phyloP scores from a whole-genome alignment of 2,113 vertebrate species.

The Sylvia atricapilla region DNA sequence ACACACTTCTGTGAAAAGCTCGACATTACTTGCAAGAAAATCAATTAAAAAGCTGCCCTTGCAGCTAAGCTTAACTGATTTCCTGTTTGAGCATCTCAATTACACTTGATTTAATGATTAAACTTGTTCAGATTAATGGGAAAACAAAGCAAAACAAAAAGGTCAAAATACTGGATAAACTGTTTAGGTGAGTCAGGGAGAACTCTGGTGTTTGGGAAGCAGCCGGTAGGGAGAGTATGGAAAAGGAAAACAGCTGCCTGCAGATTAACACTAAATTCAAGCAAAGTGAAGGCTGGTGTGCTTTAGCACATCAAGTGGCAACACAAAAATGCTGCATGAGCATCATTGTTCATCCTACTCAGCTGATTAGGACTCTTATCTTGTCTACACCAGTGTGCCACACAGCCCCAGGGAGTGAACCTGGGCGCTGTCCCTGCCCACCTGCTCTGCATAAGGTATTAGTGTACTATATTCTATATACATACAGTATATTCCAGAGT shows the following conservation, averaged over 20 bases:
- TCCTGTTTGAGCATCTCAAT: neutral
- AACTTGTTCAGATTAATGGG: neutral
- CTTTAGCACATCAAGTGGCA: neutral
- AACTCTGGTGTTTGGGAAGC: neutral
- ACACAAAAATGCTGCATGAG: neutral
- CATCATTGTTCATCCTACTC: neutral
- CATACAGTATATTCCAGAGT: neutral
- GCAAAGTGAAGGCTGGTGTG: neutral
- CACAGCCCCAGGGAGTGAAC: neutral
- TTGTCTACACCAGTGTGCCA: neutral
- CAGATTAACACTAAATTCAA: neutral
- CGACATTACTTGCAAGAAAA: neutral
- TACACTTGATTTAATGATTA: neutral
- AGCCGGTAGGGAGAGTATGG: neutral
- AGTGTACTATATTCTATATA: neutral
- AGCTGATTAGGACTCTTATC: neutral
- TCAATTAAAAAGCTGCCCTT: neutral
- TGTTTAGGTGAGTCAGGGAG: neutral
- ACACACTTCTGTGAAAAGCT: neutral
- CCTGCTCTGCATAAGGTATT: neutral
- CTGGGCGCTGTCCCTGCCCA: neutral
- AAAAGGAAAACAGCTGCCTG: neutral
- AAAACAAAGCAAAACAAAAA: neutral
- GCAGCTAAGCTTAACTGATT: neutral
- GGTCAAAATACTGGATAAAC: neutral